A percentile compares a stretch with the other conserved stretches of the same genome.
phyloP scores from a whole-genome alignment of 2,113 vertebrate genomes.

The Ochotona curzoniae region DNA sequence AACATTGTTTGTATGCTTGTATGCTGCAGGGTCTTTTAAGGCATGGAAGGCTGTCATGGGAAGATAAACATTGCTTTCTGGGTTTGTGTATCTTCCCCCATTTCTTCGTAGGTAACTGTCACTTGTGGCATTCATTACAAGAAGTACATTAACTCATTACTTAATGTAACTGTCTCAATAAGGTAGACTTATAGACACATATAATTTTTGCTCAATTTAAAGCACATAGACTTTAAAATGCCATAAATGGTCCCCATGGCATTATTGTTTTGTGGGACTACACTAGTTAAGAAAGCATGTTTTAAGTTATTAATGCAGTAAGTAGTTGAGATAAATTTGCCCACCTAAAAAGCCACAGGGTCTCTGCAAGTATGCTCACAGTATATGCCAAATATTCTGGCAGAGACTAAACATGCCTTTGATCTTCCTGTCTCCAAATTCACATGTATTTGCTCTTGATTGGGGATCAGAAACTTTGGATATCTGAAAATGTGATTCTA shows the following conservation, averaged over 20 bases:
- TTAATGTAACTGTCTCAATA: constrained; percentile 20
- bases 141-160: constrained; percentile 11
- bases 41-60: background rate
- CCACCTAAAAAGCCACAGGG: background rate
- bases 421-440: background rate
- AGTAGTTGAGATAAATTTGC: constrained; percentile 42
- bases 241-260: background rate
- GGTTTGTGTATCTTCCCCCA: constrained; percentile 2
- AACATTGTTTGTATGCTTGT: background rate
- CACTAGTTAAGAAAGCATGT: constrained; percentile 9
- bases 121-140: constrained; percentile 31
- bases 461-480: constrained; percentile 36
- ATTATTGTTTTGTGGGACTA: background rate
- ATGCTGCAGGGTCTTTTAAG: background rate
- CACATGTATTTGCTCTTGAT: constrained; percentile 36
- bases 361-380: background rate
- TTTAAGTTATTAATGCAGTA: constrained; percentile 28
- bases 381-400: constrained; percentile 23
- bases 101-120: background rate
- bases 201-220: constrained; percentile 28
- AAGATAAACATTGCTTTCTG: background rate
- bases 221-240: background rate
- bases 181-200: background rate
- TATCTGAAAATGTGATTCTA: constrained; percentile 42
- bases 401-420: constrained; percentile 13